Evolutionary conservation across 2,888 invertebrate genomes (phyloP).

Genomic region (Peribatodes rhomboidaria): DNA sequence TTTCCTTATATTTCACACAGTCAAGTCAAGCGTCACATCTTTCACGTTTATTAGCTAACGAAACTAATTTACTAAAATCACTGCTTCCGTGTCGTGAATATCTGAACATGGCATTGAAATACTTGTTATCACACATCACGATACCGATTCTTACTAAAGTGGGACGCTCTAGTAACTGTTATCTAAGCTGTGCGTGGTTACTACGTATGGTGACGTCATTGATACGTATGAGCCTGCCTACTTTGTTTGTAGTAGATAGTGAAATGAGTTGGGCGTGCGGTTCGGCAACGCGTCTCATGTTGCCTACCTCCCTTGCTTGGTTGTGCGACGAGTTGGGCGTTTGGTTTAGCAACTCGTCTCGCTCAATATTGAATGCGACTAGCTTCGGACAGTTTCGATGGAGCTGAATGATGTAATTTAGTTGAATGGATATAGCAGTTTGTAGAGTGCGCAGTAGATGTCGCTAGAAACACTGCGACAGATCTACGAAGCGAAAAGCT

Average conservation of each 20-base stretch:
- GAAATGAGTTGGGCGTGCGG: not conserved
- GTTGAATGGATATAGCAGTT: slow-evolving; percentile 14
- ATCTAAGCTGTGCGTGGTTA: not conserved
- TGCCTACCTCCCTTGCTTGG: not conserved
- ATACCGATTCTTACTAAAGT: no score
- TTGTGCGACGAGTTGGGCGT: not conserved
- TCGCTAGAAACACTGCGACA: slow-evolving; percentile 11
- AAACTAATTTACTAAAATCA: slow-evolving; percentile 6
- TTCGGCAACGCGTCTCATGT: slow-evolving; percentile 10
- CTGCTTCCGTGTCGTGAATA: slow-evolving; percentile 2
- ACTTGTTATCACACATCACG: slow-evolving; percentile 13
- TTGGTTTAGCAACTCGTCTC: slow-evolving; percentile 5
- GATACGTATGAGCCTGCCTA: not conserved
- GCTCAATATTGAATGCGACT: slow-evolving; percentile 11
- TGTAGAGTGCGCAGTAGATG: slow-evolving; percentile 8
- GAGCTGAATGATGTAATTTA: slow-evolving; percentile 12
- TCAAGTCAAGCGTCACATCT: not conserved
- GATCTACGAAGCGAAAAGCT: no score
- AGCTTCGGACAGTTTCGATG: no score
- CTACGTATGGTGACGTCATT: slow-evolving; percentile 15
- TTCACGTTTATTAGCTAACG: slow-evolving; percentile 3
- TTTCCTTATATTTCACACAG: not conserved
- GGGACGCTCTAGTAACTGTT: not conserved
- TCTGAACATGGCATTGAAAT: slow-evolving; percentile 30
- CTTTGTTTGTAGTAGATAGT: not conserved